Conservation (phyloP, 2,113 vertebrate genomes). For the Vidua macroura region DNA sequence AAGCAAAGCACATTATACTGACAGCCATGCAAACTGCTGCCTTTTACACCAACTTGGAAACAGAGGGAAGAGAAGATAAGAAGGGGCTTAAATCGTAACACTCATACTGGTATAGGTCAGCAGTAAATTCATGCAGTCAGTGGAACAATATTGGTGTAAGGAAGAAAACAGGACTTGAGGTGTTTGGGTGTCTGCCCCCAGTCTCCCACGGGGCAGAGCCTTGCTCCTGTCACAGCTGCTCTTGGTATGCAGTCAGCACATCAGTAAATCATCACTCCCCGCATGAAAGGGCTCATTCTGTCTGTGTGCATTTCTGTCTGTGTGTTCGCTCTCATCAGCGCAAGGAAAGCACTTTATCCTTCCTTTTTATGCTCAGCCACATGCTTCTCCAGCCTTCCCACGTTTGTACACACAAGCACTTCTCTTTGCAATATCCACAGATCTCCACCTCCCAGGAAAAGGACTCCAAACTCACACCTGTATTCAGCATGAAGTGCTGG, state of each 20-base stretch:
- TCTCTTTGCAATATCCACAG: background rate
- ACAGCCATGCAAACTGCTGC: background rate
- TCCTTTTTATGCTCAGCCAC: conserved; percentile 42
- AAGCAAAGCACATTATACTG: background rate
- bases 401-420: background rate
- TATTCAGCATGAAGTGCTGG: background rate
- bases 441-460: background rate
- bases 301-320: conserved; percentile 4
- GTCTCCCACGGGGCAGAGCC: background rate
- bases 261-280: background rate
- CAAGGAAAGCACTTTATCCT: conserved; percentile 34
- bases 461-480: background rate
- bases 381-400: background rate
- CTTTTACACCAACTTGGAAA: background rate
- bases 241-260: conserved; percentile 15
- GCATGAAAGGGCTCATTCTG: conserved; percentile 46
- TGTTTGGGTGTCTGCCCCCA: background rate
- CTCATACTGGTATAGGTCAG: background rate
- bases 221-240: background rate
- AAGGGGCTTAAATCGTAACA: background rate
- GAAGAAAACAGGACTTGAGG: background rate
- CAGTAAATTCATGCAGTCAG: background rate
- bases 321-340: background rate
- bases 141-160: background rate
- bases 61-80: background rate